These are phyloP conservation scores for Hippocampus abdominalis DNA, from an alignment of 2,113 vertebrate genomes.

Conservation along the genomic window DNA sequence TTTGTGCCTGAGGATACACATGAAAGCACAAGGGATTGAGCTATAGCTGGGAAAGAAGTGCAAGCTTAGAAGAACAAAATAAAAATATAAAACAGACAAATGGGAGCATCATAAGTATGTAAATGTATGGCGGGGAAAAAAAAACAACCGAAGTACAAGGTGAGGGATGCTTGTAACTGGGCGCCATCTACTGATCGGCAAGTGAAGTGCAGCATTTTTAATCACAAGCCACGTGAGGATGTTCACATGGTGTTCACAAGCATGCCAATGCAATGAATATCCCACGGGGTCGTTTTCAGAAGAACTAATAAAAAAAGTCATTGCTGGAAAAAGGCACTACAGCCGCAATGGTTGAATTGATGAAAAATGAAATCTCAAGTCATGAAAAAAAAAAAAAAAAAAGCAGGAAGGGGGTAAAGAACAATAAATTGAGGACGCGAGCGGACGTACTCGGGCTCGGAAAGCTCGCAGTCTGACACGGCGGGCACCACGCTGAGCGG, in stretches of 20 bases:
- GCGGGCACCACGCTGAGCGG: conserved; percentile 77
- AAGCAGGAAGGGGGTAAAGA: neutral
- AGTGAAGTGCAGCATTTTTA: neutral
- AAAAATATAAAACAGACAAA: neutral
- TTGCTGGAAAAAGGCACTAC: no score
- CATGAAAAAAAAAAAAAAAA: no score
- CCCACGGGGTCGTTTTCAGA: neutral
- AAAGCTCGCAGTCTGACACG: conserved; percentile 82
- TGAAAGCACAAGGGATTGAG: neutral
- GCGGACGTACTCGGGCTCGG: conserved; percentile 78
- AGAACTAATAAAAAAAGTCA: neutral
- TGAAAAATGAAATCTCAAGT: neutral
- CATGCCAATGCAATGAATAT: neutral
- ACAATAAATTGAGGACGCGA: neutral
- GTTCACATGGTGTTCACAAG: neutral
- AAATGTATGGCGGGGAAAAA: neutral
- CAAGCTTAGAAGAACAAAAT: neutral
- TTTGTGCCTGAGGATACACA: conserved; percentile 72
- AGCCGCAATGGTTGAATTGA: neutral
- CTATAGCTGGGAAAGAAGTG: neutral
- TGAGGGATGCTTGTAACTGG: neutral
- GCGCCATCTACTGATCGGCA: neutral
- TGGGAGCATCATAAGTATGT: neutral
- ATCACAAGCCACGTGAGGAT: neutral
- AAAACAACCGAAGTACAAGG: neutral